A percentile compares a stretch with the other conserved stretches of the same genome.
These are phyloP conservation scores for Rhagonycha lutea DNA, from an alignment of 2,888 invertebrate species.

Conservation along the genomic window DNA sequence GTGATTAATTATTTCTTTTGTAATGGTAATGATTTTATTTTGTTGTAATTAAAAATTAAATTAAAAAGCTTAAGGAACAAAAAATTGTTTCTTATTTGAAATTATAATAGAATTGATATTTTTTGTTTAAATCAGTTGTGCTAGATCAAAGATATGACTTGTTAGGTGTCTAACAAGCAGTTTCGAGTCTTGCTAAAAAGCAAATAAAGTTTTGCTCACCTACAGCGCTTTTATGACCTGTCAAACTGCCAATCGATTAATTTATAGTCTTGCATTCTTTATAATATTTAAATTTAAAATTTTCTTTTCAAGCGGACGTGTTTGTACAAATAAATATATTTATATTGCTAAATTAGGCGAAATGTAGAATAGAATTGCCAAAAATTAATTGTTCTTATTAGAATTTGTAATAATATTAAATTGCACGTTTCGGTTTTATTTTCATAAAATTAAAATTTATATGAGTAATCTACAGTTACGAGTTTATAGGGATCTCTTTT, in stretches of 20 bases:
- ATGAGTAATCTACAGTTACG: too few species aligned
- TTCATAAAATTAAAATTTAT: too few species aligned
- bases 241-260: constrained; percentile 50
- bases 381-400: not conserved
- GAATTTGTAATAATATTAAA: not conserved
- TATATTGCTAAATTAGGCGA: not conserved
- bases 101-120: not conserved
- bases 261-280: constrained; percentile 45
- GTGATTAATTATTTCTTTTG: not conserved
- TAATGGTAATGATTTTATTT: not conserved
- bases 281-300: constrained; percentile 35
- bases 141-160: constrained; percentile 10
- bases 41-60: not conserved
- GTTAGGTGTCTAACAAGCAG: constrained; percentile 38
- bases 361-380: not conserved
- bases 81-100: not conserved
- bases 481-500: not conserved
- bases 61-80: not conserved
- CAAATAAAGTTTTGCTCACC: constrained; percentile 49
- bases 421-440: too few species aligned
- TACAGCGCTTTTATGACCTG: constrained; percentile 49
- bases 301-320: not conserved
- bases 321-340: not conserved
- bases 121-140: not conserved
- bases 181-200: constrained; percentile 41